These are phyloP conservation scores for Prionchulus punctatus DNA, from an alignment of 2,888 invertebrate species.

Conservation along the genomic window DNA sequence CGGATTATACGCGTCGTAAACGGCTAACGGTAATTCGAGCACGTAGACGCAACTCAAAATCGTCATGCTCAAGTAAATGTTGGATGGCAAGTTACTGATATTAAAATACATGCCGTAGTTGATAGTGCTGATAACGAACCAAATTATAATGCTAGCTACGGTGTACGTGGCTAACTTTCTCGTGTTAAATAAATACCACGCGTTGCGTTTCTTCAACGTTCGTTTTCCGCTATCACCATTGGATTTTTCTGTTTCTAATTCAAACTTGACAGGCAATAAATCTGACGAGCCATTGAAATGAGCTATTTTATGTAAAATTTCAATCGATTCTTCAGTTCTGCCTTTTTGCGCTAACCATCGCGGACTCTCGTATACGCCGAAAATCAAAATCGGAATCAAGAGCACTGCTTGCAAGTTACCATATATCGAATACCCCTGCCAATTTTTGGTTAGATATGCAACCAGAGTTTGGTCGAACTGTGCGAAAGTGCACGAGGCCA, in stretches of 20 bases:
- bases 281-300: neutral
- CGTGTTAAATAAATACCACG: neutral
- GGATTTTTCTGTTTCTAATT: neutral
- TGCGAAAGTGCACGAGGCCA: neutral
- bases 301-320: neutral
- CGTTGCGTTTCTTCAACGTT: neutral
- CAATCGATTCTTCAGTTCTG: neutral
- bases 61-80: neutral
- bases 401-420: neutral
- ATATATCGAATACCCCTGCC: neutral
- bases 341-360: constrained; percentile 4
- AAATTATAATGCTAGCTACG: neutral
- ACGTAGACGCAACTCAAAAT: neutral
- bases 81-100: neutral
- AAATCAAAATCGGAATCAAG: neutral
- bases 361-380: neutral
- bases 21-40: neutral
- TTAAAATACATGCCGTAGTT: neutral
- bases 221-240: neutral
- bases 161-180: neutral
- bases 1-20: neutral
- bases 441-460: neutral
- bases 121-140: neutral
- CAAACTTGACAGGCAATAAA: neutral
- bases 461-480: neutral